These are phyloP conservation scores for Euproctis similis DNA, from an alignment of 2,888 invertebrate species.

Conservation along the genomic window DNA sequence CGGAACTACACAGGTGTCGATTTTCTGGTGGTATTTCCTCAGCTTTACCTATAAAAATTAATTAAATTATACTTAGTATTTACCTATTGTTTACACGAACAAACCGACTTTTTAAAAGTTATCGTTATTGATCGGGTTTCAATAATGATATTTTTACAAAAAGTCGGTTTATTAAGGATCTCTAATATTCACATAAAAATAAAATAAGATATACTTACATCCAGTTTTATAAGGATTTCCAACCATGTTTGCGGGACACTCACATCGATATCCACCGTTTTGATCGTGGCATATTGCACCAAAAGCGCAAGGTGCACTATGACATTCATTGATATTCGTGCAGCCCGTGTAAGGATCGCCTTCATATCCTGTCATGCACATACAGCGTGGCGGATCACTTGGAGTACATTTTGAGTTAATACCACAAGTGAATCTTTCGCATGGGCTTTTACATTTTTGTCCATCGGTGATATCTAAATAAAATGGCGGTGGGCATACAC, in stretches of 20 bases:
- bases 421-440: constrained; percentile 92
- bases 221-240: constrained; percentile 91
- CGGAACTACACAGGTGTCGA: constrained; percentile 78
- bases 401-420: constrained; percentile 93
- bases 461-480: constrained; percentile 88
- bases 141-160: too few species aligned
- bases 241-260: constrained; percentile 86
- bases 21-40: constrained; percentile 71
- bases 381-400: constrained; percentile 90
- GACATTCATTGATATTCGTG: constrained; percentile 90
- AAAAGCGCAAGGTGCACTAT: constrained; percentile 87
- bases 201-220: constrained; percentile 72
- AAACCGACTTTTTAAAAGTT: too few species aligned
- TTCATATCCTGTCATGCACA: constrained; percentile 90
- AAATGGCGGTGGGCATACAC: constrained; percentile 93
- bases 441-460: constrained; percentile 93
- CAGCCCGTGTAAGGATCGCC: constrained; percentile 91
- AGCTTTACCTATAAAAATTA: constrained; percentile 34
- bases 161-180: too few species aligned
- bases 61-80: too few species aligned
- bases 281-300: constrained; percentile 92
- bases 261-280: constrained; percentile 89
- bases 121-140: too few species aligned
- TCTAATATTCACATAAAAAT: neutral
- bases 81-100: too few species aligned